Percentiles rank a stretch among this genome's conserved stretches.
These are phyloP conservation scores for Pecten maximus DNA, from an alignment of 2,888 invertebrate species.

Conservation along the genomic window DNA sequence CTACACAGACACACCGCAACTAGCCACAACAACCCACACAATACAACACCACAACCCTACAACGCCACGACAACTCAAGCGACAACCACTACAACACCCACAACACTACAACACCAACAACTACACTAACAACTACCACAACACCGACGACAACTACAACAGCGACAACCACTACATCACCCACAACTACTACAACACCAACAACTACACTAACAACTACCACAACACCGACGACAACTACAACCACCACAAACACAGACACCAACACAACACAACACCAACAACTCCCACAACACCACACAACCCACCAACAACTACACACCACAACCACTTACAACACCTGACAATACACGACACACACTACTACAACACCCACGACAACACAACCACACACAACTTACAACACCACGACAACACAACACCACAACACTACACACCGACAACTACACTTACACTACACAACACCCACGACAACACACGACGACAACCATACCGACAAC, in stretches of 20 bases:
- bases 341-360: background rate
- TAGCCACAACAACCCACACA: background rate
- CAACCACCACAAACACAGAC: background rate
- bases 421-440: too few species aligned
- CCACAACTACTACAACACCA: background rate
- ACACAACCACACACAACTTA: too few species aligned
- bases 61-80: background rate
- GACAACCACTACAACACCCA: background rate
- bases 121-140: background rate
- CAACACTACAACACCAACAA: background rate
- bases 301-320: background rate
- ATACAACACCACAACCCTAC: slow-evolving; percentile 9
- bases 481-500: too few species aligned
- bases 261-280: background rate
- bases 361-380: background rate
- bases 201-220: background rate
- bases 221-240: background rate
- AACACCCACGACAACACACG: too few species aligned
- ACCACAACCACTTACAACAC: too few species aligned
- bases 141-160: background rate
- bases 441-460: too few species aligned
- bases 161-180: too few species aligned
- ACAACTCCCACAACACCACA: background rate
- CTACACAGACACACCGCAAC: background rate
- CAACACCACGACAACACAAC: too few species aligned